These are phyloP conservation scores for Psittacara wagleri DNA, from an alignment of 2,113 vertebrate genomes.

Conservation along the genomic window DNA sequence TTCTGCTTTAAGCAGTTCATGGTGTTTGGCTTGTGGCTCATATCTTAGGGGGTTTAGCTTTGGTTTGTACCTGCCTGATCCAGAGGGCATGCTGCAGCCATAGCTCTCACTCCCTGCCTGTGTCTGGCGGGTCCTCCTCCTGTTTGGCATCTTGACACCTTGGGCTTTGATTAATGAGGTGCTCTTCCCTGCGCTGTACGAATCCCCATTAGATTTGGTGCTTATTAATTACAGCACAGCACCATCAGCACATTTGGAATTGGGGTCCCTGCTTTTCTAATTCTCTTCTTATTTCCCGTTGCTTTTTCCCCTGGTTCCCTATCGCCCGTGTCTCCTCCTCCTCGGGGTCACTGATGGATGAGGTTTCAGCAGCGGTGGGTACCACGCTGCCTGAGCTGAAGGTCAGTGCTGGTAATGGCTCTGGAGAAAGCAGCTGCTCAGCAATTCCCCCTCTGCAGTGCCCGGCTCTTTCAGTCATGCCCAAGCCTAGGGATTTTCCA, in stretches of 20 bases:
- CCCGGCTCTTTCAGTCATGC: background rate
- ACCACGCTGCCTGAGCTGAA: background rate
- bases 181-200: background rate
- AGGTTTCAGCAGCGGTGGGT: background rate
- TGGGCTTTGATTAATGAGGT: constrained; percentile 63
- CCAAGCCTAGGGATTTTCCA: background rate
- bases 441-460: background rate
- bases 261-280: constrained; percentile 56
- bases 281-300: constrained; percentile 6
- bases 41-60: background rate
- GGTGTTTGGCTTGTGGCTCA: fast-evolving
- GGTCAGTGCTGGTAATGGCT: background rate
- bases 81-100: fast-evolving
- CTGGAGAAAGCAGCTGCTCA: background rate
- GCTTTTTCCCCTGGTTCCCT: background rate
- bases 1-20: fast-evolving
- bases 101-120: background rate
- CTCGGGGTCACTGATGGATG: constrained; percentile 45
- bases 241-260: constrained; percentile 44
- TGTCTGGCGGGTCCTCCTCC: constrained; percentile 21
- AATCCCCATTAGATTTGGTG: constrained; percentile 29
- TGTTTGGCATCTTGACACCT: constrained; percentile 31
- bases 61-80: background rate
- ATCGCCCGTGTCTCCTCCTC: background rate
- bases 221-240: constrained; percentile 69